Base-by-base conservation (phyloP, 2,888 invertebrate genomes). In the Aelia acuminata region DNA sequence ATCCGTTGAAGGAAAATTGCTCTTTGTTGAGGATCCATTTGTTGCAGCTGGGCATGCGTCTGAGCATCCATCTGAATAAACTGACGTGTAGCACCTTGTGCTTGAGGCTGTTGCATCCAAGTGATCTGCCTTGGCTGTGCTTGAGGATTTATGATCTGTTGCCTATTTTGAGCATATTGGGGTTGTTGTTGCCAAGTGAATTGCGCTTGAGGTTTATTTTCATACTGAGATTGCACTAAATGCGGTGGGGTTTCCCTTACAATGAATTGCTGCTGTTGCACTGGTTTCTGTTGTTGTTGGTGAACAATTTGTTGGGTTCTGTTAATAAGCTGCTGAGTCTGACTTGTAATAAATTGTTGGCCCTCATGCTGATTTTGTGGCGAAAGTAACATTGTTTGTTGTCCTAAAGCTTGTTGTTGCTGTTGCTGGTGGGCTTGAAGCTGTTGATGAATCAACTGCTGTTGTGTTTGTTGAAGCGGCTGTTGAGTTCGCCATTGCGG, bases 21-120 rank as follows among this genome's bases (percentile, higher is more conserved):
- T 70, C 96, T 94, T 91, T 96, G 96, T 90, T 96, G 95, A 0
- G 96, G 96, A 91, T 96, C 96, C 94, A 96, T 94, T 91, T 96
- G 96, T 91, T 97, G 96, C 84, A 97, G 93, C 91, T 96, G 96
- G 20, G 96, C 96, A 91, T 97, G 96, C 0, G 96, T 96, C 91
- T 96, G 96, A 0, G 96, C 96, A 91, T 97, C 97, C 90, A 97
- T 92, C 90, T 97, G 97, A 89, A 97, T 97, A 89, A 96, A 93
- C 91, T 96, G 96, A 0, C 96, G 93, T 90, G 94, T 94, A 7
- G 93, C 93, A 26, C 92, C 91, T 49, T 91, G 87, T 31, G 53
- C 87, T 87, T 89, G 90, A 43, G 89, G 87, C 47, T 90, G 89
- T 85, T 90, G 90, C 88, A 89, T 90, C 89, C 89, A 90, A 1